phyloP scores from a whole-genome alignment of 2,113 vertebrate genomes.

The Holacanthus passer region DNA sequence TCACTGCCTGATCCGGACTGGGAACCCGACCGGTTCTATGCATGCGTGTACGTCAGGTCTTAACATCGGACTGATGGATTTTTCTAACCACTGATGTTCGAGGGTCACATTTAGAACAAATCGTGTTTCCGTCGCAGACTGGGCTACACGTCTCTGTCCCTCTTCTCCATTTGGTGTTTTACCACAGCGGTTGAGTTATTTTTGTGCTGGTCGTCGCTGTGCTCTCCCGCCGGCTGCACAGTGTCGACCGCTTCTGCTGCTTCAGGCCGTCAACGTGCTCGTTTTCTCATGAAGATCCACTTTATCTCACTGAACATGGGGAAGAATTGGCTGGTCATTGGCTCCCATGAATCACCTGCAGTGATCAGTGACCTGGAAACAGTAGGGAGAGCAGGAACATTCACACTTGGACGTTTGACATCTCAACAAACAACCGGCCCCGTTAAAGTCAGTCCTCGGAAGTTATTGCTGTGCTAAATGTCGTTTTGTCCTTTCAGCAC shows the following conservation, averaged over 20 bases:
- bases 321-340: background rate
- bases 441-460: background rate
- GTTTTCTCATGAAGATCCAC: background rate
- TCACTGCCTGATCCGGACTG: too few species aligned
- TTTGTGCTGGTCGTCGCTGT: background rate
- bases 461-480: background rate
- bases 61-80: too few species aligned
- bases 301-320: background rate
- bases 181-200: background rate
- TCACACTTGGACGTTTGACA: background rate
- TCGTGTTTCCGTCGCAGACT: too few species aligned
- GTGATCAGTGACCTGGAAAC: background rate
- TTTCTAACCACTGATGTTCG: too few species aligned
- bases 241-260: background rate
- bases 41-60: too few species aligned
- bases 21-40: too few species aligned
- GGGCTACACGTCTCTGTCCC: background rate
- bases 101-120: too few species aligned
- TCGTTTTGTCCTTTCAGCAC: background rate
- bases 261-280: background rate
- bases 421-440: background rate
- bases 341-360: constrained; percentile 4
- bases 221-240: background rate
- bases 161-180: background rate
- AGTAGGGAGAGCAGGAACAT: background rate